Evolutionary conservation across 2,113 vertebrate genomes (phyloP).

Genomic region (Smithornis capensis): DNA sequence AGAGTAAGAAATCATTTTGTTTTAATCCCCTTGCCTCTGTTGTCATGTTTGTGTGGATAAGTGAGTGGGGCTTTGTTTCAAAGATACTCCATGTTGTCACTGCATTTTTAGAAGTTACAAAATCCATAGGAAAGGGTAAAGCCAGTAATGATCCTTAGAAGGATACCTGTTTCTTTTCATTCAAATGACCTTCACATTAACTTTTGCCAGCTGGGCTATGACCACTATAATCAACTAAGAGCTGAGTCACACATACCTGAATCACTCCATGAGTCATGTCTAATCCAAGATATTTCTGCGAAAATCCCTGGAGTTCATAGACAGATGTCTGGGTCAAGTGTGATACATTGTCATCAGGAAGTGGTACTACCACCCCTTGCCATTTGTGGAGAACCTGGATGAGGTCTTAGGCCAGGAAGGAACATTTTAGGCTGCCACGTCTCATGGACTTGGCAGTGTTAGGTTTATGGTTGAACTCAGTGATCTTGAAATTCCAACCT

Average conservation of each 20-base stretch:
- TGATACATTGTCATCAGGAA: not conserved
- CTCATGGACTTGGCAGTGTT: accelerated
- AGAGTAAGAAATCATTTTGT: not conserved
- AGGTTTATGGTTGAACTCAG: not conserved
- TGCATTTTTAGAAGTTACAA: not conserved
- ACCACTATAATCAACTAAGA: not conserved
- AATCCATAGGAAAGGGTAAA: not conserved
- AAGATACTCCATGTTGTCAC: not conserved
- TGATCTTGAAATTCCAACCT: not conserved
- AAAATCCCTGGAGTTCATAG: not conserved
- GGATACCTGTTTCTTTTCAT: not conserved
- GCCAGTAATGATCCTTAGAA: not conserved
- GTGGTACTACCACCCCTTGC: not conserved
- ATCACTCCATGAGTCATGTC: constrained; percentile 26
- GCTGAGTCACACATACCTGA: constrained; percentile 8
- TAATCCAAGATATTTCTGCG: not conserved
- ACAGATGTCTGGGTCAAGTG: not conserved
- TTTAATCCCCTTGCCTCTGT: not conserved
- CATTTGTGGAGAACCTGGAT: not conserved
- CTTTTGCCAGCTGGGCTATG: not conserved
- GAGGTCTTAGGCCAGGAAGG: not conserved
- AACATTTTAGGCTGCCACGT: not conserved
- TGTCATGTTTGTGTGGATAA: not conserved
- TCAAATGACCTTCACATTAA: not conserved
- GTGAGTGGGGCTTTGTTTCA: not conserved